phyloP scores from a whole-genome alignment of 2,888 invertebrate species.

The Drosophila suboccidentalis region DNA sequence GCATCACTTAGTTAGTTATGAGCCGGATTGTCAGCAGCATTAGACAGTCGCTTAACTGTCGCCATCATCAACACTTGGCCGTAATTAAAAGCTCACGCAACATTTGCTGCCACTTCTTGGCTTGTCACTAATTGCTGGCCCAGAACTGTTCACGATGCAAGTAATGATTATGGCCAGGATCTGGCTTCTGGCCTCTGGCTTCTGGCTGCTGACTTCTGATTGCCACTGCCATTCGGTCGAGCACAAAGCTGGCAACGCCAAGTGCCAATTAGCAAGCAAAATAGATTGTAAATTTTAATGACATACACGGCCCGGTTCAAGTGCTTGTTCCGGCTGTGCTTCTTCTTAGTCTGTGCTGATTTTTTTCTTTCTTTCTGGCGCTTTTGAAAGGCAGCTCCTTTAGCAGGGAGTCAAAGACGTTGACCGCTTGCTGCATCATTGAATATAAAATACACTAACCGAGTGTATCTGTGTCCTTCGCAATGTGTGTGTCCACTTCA shows the following conservation, averaged over 20 bases:
- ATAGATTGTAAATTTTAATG: constrained; percentile 81
- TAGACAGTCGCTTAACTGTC: constrained; percentile 51
- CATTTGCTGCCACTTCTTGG: constrained; percentile 62
- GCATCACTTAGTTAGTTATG: constrained; percentile 49
- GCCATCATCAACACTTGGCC: constrained; percentile 65
- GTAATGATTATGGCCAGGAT: constrained; percentile 72
- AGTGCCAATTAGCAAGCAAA: constrained; percentile 80
- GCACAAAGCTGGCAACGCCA: constrained; percentile 63
- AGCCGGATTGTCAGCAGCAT: constrained; percentile 10
- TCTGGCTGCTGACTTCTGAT: too few species aligned
- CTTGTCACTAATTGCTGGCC: constrained; percentile 69
- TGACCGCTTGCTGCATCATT: constrained; percentile 78
- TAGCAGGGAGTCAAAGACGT: constrained; percentile 74
- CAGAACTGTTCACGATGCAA: constrained; percentile 56
- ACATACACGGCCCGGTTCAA: constrained; percentile 62
- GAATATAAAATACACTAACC: constrained; percentile 68
- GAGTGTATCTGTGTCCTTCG: constrained; percentile 41
- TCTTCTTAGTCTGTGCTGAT: constrained; percentile 30
- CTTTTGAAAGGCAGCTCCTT: constrained; percentile 52
- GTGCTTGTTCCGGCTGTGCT: constrained; percentile 12
- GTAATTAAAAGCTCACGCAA: constrained; percentile 66
- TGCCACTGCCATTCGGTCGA: neutral
- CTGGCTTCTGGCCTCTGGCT: constrained; percentile 18
- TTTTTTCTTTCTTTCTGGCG: constrained; percentile 1
- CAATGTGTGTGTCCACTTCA: constrained; percentile 78